Evolutionary conservation across 2,113 vertebrate genomes (phyloP).

Genomic region (Centrocercus urophasianus): DNA sequence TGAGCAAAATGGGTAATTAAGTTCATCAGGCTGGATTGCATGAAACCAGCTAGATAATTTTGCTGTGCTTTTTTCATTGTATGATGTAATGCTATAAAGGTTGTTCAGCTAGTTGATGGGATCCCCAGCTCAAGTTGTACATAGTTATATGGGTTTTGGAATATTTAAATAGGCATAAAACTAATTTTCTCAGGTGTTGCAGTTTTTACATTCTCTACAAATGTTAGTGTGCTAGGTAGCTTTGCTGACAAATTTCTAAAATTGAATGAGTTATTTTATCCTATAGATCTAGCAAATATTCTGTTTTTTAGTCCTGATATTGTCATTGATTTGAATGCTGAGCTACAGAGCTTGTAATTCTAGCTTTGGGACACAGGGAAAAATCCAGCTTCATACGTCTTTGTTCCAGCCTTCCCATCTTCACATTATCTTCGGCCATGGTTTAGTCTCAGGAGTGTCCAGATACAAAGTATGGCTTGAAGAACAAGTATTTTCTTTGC

Average conservation of each 20-base stretch:
- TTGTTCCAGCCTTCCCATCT: background rate
- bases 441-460: background rate
- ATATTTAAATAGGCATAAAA: background rate
- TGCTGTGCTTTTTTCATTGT: background rate
- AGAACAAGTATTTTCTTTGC: background rate
- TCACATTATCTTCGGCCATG: background rate
- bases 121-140: background rate
- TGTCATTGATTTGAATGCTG: background rate
- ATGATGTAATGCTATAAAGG: background rate
- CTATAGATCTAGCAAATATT: background rate
- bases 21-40: background rate
- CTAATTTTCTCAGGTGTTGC: background rate
- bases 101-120: background rate
- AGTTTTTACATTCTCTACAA: background rate
- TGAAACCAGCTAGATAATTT: background rate
- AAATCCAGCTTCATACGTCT: background rate
- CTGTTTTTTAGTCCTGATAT: background rate
- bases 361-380: background rate
- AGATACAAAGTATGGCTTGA: accelerated
- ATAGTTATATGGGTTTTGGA: background rate
- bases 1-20: background rate
- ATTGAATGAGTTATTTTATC: background rate
- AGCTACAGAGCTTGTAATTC: background rate
- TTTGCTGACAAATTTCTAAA: background rate
- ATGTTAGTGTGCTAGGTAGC: background rate